phyloP scores from a whole-genome alignment of 2,797 vertebrate genomes.

The Pyrocephalus nanus region DNA sequence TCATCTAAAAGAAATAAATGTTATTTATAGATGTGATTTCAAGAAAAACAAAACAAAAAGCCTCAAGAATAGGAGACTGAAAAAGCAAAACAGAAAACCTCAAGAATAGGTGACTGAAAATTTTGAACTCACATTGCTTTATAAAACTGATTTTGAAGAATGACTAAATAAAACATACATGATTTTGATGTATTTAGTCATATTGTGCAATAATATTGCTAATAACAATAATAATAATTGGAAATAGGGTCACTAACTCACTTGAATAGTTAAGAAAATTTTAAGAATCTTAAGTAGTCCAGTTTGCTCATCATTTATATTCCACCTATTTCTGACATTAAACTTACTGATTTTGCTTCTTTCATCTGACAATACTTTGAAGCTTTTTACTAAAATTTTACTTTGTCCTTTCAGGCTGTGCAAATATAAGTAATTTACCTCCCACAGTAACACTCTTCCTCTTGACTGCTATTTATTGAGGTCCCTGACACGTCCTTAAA shows the following conservation, averaged over 20 bases:
- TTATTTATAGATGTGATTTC: not conserved
- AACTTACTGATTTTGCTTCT: not conserved
- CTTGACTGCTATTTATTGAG: not conserved
- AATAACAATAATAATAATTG: not conserved
- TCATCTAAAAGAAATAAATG: not conserved
- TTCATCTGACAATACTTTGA: not conserved
- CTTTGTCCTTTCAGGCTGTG: not conserved
- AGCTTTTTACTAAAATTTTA: not conserved
- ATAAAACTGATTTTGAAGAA: not conserved
- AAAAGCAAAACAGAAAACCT: not conserved
- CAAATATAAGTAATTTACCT: not conserved
- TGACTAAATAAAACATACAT: not conserved
- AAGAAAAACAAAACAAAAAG: not conserved
- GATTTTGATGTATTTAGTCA: not conserved
- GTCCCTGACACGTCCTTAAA: not conserved
- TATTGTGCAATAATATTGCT: not conserved
- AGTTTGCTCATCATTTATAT: not conserved
- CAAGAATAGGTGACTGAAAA: not conserved
- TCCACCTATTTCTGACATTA: not conserved
- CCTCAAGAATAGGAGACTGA: not conserved
- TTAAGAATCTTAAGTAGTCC: not conserved
- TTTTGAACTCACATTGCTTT: not conserved
- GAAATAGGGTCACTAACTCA: not conserved
- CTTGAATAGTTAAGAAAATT: not conserved
- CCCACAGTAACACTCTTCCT: not conserved